These are phyloP conservation scores for human (Homo sapiens) DNA, from an alignment of 2,113 vertebrate genomes.

Conservation along the genomic window DNA sequence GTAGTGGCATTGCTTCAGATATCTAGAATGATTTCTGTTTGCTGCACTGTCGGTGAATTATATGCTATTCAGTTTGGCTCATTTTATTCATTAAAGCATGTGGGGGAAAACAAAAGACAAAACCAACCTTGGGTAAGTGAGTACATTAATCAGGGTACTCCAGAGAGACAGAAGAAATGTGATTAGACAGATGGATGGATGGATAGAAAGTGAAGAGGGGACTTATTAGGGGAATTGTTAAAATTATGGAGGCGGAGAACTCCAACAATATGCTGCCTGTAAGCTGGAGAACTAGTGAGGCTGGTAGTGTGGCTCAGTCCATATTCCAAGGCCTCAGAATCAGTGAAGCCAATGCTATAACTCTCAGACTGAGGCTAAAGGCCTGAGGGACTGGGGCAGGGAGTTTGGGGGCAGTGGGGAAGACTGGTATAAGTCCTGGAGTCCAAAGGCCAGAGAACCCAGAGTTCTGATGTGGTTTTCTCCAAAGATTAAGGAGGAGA, in stretches of 20 bases:
- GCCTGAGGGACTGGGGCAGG: neutral
- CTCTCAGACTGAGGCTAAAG: neutral
- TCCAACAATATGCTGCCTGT: neutral
- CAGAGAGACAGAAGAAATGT: neutral
- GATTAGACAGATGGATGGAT: neutral
- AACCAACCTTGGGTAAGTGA: neutral
- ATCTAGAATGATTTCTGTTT: neutral
- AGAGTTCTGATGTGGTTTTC: neutral
- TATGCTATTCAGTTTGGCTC: neutral
- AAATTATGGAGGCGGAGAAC: neutral
- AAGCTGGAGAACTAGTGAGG: neutral
- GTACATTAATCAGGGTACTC: neutral
- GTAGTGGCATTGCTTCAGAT: neutral
- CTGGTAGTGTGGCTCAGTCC: neutral
- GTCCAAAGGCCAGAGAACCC: neutral
- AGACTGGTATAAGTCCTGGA: neutral
- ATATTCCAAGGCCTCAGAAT: neutral
- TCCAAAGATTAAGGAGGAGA: neutral
- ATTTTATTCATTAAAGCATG: neutral
- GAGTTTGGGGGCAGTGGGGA: no score
- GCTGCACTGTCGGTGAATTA: neutral
- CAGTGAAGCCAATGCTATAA: neutral
- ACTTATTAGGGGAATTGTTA: neutral
- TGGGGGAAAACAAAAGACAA: no score
- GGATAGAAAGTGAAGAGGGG: neutral